phyloP scores from a whole-genome alignment of 2,888 invertebrate species.

The Dendrolimus houi region DNA sequence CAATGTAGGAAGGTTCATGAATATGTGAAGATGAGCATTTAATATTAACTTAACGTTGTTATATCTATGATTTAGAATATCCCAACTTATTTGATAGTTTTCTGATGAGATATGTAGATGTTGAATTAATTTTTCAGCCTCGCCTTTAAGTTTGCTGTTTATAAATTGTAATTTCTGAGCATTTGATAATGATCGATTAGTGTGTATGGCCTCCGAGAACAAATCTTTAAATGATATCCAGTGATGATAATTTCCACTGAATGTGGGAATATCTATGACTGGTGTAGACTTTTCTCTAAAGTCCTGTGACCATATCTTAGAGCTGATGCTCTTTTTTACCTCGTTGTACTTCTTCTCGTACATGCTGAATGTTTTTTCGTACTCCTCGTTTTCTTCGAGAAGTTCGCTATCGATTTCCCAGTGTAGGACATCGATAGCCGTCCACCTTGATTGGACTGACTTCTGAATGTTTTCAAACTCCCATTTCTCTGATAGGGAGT shows the following conservation, averaged over 20 bases:
- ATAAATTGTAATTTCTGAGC: background rate
- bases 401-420: slow-evolving; percentile 14
- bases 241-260: slow-evolving; percentile 9
- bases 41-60: too few species aligned
- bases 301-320: slow-evolving; percentile 4
- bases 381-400: slow-evolving; percentile 6
- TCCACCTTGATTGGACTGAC: slow-evolving; percentile 9
- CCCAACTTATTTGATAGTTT: too few species aligned
- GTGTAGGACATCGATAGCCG: slow-evolving; percentile 12
- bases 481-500: slow-evolving; percentile 5
- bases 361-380: slow-evolving; percentile 6
- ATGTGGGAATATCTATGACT: slow-evolving; percentile 9
- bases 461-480: slow-evolving; percentile 7
- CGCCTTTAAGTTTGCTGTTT: too few species aligned
- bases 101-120: too few species aligned
- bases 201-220: slow-evolving; percentile 12
- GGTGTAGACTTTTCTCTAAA: slow-evolving; percentile 7
- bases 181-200: slow-evolving; percentile 6
- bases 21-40: too few species aligned
- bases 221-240: slow-evolving; percentile 8
- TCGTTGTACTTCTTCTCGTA: slow-evolving; percentile 2
- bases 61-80: too few species aligned
- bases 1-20: too few species aligned
- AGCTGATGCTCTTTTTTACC: slow-evolving; percentile 5
- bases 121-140: too few species aligned